Evolutionary conservation across 2,113 vertebrate species (phyloP).

Genomic region (Archilochus colubris): DNA sequence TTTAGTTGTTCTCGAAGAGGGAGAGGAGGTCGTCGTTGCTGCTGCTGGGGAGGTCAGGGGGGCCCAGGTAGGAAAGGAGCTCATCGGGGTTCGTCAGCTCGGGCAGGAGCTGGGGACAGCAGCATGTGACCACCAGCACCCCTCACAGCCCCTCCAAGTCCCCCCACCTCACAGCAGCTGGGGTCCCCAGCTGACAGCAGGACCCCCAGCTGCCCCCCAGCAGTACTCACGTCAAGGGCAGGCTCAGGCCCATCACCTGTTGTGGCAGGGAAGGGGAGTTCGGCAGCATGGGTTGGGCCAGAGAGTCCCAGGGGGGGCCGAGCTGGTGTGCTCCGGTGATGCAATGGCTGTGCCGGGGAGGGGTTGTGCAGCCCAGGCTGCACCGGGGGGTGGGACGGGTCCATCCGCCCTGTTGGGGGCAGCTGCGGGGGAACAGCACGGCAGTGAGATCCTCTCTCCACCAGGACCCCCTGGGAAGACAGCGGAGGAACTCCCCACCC

Average conservation of each 20-base stretch:
- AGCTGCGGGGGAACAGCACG: slow-evolving; percentile 62
- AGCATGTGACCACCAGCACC: not conserved
- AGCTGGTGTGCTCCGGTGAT: slow-evolving; percentile 71
- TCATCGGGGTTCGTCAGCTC: slow-evolving; percentile 95
- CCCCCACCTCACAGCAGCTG: not conserved
- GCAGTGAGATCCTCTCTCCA: not conserved
- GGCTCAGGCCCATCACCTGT: slow-evolving; percentile 86
- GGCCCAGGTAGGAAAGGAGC: slow-evolving; percentile 93
- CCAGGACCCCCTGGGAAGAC: not conserved
- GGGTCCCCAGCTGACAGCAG: not conserved
- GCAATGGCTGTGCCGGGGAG: slow-evolving; percentile 75
- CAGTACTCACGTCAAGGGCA: slow-evolving; percentile 87
- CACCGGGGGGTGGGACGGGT: slow-evolving; percentile 80
- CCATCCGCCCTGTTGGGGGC: slow-evolving; percentile 80
- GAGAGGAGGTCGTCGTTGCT: slow-evolving; percentile 93
- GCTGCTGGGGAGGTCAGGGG: slow-evolving; percentile 91
- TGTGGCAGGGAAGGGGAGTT: slow-evolving; percentile 74
- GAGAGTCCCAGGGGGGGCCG: slow-evolving; percentile 69
- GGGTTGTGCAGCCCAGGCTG: slow-evolving; percentile 80
- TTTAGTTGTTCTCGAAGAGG: slow-evolving; percentile 96
- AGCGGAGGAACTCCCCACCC: too few relatives aligned
- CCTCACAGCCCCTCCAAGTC: not conserved
- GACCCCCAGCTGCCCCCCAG: not conserved
- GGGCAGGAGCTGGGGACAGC: slow-evolving; percentile 85
- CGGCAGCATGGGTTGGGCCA: not conserved